Percentiles rank a stretch among this genome's conserved stretches.
Evolutionary conservation across 53 echinoderm and acorn worm genomes (phyloP).

Genomic region (Luidia sarsii): DNA sequence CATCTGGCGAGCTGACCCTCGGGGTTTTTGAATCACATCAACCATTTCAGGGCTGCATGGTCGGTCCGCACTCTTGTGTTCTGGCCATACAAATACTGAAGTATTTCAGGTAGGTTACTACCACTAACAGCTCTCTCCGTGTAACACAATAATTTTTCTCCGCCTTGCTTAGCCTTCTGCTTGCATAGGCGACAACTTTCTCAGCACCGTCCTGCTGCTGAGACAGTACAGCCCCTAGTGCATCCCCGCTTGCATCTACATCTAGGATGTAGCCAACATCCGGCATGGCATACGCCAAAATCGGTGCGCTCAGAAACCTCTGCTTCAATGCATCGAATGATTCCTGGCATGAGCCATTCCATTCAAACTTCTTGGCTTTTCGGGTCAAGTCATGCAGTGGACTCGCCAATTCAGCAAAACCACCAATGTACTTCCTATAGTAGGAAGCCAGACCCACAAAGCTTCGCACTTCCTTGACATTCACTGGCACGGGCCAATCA

Average conservation of each 20-base stretch:
- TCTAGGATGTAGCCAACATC: not conserved
- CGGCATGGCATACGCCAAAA: not conserved
- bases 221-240: not conserved
- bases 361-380: not conserved
- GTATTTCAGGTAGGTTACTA: not conserved
- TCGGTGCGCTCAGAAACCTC: not conserved
- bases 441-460: constrained; percentile 53
- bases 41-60: constrained; percentile 5
- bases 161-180: no score
- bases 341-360: not conserved
- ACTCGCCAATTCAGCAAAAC: constrained; percentile 44
- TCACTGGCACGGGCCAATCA: constrained; percentile 28
- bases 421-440: constrained; percentile 32
- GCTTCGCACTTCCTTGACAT: constrained; percentile 44
- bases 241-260: not conserved
- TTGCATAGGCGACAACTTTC: no score
- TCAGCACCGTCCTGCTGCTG: not conserved
- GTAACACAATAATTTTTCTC: no score
- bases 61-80: constrained; percentile 1
- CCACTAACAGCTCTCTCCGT: not conserved
- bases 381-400: constrained; percentile 40
- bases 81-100: not conserved
- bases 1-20: constrained; percentile 15
- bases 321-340: not conserved
- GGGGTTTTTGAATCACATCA: not conserved